phyloP scores from a whole-genome alignment of 1,140 invertebrate species.

The Asobara japonica region DNA sequence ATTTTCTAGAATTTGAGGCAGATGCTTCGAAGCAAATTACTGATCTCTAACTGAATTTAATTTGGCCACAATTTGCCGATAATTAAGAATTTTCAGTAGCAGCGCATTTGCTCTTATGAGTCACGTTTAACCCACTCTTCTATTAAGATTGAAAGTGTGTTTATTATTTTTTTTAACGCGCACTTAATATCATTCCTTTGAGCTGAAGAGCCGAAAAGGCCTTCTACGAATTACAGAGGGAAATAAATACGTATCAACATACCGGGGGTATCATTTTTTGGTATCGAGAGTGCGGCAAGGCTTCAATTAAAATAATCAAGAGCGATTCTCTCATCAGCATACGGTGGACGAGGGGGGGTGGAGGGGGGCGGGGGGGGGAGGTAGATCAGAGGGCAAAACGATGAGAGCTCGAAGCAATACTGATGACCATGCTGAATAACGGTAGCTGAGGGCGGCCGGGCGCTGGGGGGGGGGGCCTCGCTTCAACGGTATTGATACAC shows the following conservation, averaged over 20 bases:
- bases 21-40: too few relatives aligned
- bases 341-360: constrained; percentile 21
- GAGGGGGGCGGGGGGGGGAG: constrained; percentile 29
- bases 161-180: too few relatives aligned
- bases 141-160: too few relatives aligned
- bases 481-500: constrained; percentile 48
- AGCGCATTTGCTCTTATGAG: too few relatives aligned
- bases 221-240: neutral
- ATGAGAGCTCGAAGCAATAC: neutral
- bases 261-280: constrained; percentile 52
- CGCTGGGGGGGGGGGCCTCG: too few relatives aligned
- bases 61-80: too few relatives aligned
- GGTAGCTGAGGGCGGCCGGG: neutral
- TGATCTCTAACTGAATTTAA: too few relatives aligned
- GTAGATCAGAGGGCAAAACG: constrained; percentile 40
- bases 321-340: constrained; percentile 50
- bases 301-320: constrained; percentile 59
- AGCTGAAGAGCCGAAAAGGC: too few relatives aligned
- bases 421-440: neutral
- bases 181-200: too few relatives aligned
- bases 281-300: constrained; percentile 46
- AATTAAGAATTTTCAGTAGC: too few relatives aligned
- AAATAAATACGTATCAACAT: neutral
- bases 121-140: too few relatives aligned
- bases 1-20: too few relatives aligned